Evolutionary conservation across 1,140 invertebrate genomes (phyloP), one percentile per base, ranked within the genome.

Genomic region (Aphaenogaster ashmeadi): DNA sequence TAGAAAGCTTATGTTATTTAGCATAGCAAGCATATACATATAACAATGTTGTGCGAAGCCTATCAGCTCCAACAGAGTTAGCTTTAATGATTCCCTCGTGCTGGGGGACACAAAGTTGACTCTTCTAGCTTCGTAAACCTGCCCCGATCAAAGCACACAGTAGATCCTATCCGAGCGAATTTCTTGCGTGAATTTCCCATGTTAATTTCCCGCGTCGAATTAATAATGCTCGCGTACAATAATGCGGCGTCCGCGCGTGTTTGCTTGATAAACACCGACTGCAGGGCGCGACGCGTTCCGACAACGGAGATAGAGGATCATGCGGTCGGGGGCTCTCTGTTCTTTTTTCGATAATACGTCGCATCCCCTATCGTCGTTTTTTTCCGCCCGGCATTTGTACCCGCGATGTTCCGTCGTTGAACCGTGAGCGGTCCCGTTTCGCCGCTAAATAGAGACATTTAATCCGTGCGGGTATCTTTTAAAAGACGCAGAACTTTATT

Each of bases 231-330:
- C 38, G 66, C 38, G 66, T 47, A 58, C 67, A 72, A 72, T 60
- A 83, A 72, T 62, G 67, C 44, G 13, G 15, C 56, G 15, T 15
- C 5, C 38, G 41, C 41, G 52, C 41, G 54, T 72, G 67, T 83
- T 83, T 72, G 38, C 67, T 72, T 58, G 66, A 83, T 72, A 83
- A 72, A 83, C 52, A 83, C 52, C 38, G 38, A 18, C 33, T 27
- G 33, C 44, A 21, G 13, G 36, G 36, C 38, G 21, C 64, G 36
- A 2, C 38, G 44, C 50, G 18, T 9, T 1, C 66, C 66, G 52
- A 83, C 72, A 83, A 83, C 66, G 52, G 50, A 81, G 27, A 38
- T 54, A 36, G 52, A 83, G 79, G 38, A 71, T 81, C 79, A 81
- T n/a, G 79, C 36, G 15, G 21, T 44, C 62, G 41, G 7, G n/a